Percentiles rank a stretch among this genome's conserved stretches.
These are phyloP conservation scores for Paratrypauchen microcephalus DNA, from an alignment of 2,797 vertebrate genomes.

Conservation along the genomic window DNA sequence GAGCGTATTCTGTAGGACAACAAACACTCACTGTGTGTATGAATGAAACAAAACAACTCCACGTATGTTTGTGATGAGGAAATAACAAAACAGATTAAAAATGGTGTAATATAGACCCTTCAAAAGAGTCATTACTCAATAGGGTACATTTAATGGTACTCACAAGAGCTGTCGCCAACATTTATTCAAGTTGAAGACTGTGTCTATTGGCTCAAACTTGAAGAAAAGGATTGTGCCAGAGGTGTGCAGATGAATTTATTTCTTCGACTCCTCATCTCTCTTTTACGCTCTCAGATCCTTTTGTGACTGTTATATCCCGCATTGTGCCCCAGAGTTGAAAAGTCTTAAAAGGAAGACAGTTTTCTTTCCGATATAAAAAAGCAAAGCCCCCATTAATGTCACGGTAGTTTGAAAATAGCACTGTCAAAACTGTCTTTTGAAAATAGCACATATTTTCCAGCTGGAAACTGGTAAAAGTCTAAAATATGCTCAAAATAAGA, in stretches of 20 bases:
- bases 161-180: not conserved
- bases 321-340: constrained; percentile 4
- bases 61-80: no score
- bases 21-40: no score
- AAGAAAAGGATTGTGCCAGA: not conserved
- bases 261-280: not conserved
- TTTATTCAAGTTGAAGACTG: not conserved
- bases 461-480: not conserved
- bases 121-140: no score
- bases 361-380: constrained; percentile 7
- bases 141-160: not conserved
- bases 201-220: not conserved
- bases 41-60: no score
- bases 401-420: not conserved
- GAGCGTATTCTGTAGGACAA: no score
- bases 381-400: constrained; percentile 3
- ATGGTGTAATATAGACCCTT: no score
- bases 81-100: no score
- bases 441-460: not conserved
- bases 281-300: not conserved
- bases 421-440: constrained; percentile 5
- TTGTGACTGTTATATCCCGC: not conserved
- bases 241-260: not conserved
- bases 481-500: not conserved
- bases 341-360: constrained; percentile 9